A percentile compares a stretch with the other conserved stretches of the same genome.
Evolutionary conservation across 2,888 invertebrate species (phyloP).

Genomic region (Pristionchus japonicus): DNA sequence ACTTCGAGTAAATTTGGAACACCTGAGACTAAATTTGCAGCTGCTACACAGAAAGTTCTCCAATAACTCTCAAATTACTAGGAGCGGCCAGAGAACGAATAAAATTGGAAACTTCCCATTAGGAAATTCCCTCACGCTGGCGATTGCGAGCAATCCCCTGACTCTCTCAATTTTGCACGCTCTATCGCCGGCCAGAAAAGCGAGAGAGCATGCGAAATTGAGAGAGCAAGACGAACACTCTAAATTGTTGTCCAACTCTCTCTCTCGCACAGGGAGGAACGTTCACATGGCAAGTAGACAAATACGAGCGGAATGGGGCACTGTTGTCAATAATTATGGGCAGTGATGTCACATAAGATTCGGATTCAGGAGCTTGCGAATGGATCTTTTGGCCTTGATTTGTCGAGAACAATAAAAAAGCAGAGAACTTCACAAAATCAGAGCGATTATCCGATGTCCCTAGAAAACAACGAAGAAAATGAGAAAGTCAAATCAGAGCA

Average conservation of each 20-base stretch:
- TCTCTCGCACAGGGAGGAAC: background rate
- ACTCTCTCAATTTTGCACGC: no score
- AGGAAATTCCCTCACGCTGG: background rate
- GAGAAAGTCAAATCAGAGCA: background rate
- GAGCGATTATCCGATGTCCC: no score
- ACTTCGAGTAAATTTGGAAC: no score
- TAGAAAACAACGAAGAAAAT: no score
- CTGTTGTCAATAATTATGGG: background rate
- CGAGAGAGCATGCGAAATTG: no score
- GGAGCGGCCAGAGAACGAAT: background rate
- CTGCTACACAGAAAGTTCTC: background rate
- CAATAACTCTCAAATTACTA: background rate
- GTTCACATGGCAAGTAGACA: background rate
- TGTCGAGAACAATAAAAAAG: no score
- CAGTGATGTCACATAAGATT: background rate
- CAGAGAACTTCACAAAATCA: no score
- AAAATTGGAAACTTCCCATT: background rate
- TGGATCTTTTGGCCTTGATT: no score
- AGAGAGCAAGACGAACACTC: no score
- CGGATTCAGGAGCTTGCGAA: no score
- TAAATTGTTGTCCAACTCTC: background rate
- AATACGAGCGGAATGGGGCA: background rate
- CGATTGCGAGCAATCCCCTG: no score
- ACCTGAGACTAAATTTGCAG: background rate
- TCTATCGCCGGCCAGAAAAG: no score